Conservation (phyloP, 2,888 invertebrate species). For the Sarcophaga rosellei region DNA sequence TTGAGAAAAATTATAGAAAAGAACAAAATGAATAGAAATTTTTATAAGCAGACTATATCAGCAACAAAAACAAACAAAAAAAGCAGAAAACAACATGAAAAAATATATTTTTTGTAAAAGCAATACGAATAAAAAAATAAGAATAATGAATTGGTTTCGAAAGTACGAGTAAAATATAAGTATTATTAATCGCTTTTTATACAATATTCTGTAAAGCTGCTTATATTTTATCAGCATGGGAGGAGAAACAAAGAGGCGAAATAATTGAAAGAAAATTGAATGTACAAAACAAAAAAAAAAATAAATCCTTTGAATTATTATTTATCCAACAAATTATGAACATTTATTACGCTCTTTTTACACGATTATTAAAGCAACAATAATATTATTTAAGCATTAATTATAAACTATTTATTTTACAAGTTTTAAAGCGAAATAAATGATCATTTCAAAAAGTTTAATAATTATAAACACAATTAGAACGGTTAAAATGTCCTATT, state of each 20-base stretch:
- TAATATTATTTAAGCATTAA: too few species aligned
- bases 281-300: background rate
- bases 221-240: slow-evolving; percentile 4
- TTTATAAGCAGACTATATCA: background rate
- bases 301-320: too few species aligned
- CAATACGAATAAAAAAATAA: slow-evolving; percentile 12
- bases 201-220: slow-evolving; percentile 20
- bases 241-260: background rate
- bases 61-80: too few species aligned
- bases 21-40: slow-evolving; percentile 6
- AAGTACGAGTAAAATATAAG: slow-evolving; percentile 41
- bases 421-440: too few species aligned
- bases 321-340: background rate
- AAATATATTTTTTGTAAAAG: too few species aligned
- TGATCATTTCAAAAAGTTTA: too few species aligned
- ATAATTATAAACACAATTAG: too few species aligned
- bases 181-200: slow-evolving; percentile 54
- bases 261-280: slow-evolving; percentile 38
- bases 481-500: too few species aligned
- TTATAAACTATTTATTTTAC: too few species aligned
- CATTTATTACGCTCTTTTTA: background rate
- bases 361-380: too few species aligned
- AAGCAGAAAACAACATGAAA: too few species aligned
- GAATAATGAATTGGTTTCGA: slow-evolving; percentile 38
- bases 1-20: background rate